Conservation (phyloP, 2,113 vertebrate genomes). For the Chroicocephalus ridibundus region DNA sequence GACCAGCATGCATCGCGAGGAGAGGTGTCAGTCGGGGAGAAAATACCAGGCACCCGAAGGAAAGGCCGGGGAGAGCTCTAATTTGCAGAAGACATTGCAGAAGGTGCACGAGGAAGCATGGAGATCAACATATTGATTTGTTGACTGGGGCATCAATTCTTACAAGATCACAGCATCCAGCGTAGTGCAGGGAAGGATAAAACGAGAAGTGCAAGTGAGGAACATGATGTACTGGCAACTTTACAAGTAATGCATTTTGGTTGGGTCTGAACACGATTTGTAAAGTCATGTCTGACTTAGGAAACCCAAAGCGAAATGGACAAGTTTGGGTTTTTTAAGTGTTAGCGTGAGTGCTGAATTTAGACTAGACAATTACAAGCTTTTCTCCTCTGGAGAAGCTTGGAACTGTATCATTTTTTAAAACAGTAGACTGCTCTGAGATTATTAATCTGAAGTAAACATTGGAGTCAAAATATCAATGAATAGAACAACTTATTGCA, state of each 20-base stretch:
- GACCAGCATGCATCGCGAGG: background rate
- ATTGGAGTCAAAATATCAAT: background rate
- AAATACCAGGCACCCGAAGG: background rate
- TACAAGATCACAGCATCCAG: background rate
- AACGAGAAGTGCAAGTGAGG: background rate
- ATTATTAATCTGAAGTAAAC: background rate
- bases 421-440: background rate
- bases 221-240: background rate
- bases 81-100: background rate
- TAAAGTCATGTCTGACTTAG: background rate
- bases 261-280: background rate
- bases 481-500: background rate
- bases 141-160: background rate
- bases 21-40: background rate
- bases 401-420: background rate
- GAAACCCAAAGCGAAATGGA: background rate
- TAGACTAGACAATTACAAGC: background rate
- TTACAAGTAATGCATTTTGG: background rate
- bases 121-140: background rate
- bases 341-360: background rate
- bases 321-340: background rate
- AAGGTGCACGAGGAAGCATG: background rate
- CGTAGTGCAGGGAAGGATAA: background rate
- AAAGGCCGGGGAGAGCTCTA: background rate
- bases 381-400: background rate